These are phyloP conservation scores for Stenurella melanura DNA, from an alignment of 2,888 invertebrate genomes.

Conservation along the genomic window DNA sequence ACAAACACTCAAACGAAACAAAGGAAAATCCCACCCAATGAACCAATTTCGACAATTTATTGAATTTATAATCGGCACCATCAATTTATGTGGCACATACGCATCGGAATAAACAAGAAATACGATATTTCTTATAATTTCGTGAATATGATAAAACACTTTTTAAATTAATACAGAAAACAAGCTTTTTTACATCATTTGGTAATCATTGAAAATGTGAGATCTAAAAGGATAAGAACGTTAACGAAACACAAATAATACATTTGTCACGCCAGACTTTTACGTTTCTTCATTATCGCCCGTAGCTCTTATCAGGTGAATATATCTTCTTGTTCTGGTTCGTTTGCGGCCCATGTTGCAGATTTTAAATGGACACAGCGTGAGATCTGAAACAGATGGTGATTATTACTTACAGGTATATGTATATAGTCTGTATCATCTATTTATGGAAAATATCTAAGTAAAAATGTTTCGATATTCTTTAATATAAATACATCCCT, in stretches of 20 bases:
- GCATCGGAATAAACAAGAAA: background rate
- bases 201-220: background rate
- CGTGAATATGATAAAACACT: background rate
- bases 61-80: too few species aligned
- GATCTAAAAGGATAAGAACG: background rate
- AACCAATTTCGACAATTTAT: too few species aligned
- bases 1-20: too few species aligned
- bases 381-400: conserved; percentile 76
- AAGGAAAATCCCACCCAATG: too few species aligned
- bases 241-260: background rate
- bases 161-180: background rate
- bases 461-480: background rate
- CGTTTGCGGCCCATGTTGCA: conserved; percentile 82
- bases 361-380: conserved; percentile 81
- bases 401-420: background rate
- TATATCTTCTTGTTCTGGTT: conserved; percentile 57
- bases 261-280: background rate
- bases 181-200: background rate
- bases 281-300: conserved; percentile 31
- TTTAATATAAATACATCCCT: too few species aligned
- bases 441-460: background rate
- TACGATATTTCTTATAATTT: background rate
- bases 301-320: conserved; percentile 31
- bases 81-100: too few species aligned
- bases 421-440: background rate